These are phyloP conservation scores for Pristionchus fissidentatus DNA, from an alignment of 2,888 invertebrate genomes.

Conservation along the genomic window DNA sequence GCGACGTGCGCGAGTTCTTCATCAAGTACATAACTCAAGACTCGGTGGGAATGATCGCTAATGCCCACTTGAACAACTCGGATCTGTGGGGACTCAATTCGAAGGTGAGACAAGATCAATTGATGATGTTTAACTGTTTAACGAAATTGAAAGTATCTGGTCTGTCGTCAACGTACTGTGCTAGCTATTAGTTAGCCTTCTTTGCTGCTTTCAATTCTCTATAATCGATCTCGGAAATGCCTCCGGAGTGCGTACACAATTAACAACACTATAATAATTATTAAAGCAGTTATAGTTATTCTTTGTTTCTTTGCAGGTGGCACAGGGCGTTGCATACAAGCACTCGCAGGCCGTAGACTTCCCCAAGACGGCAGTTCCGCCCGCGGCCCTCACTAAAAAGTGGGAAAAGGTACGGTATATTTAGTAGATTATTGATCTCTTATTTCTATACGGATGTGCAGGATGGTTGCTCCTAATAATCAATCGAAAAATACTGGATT, in stretches of 20 bases:
- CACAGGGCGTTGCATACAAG: conserved; percentile 66
- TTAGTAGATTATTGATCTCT: conserved; percentile 39
- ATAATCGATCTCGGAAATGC: no score
- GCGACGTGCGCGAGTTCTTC: conserved; percentile 72
- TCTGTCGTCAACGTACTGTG: not conserved
- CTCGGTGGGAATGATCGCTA: conserved; percentile 74
- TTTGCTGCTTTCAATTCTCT: no score
- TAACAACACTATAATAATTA: no score
- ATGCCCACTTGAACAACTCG: conserved; percentile 74
- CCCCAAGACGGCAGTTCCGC: conserved; percentile 74
- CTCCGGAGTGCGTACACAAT: no score
- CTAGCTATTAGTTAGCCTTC: no score
- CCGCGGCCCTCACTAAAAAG: conserved; percentile 52
- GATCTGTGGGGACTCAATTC: conserved; percentile 73
- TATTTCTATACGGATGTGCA: no score
- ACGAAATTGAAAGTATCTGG: not conserved
- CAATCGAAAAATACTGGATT: no score
- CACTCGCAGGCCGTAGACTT: conserved; percentile 74
- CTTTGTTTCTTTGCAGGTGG: not conserved
- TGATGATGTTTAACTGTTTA: conserved; percentile 1
- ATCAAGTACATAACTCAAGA: conserved; percentile 75
- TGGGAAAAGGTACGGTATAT: conserved; percentile 47
- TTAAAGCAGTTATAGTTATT: no score
- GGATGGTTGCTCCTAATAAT: no score
- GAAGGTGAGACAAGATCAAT: conserved; percentile 50